A percentile compares a stretch with the other conserved stretches of the same genome.
Conservation (phyloP, 2,888 invertebrate genomes). For the Spatulosminthurus flaviceps region DNA sequence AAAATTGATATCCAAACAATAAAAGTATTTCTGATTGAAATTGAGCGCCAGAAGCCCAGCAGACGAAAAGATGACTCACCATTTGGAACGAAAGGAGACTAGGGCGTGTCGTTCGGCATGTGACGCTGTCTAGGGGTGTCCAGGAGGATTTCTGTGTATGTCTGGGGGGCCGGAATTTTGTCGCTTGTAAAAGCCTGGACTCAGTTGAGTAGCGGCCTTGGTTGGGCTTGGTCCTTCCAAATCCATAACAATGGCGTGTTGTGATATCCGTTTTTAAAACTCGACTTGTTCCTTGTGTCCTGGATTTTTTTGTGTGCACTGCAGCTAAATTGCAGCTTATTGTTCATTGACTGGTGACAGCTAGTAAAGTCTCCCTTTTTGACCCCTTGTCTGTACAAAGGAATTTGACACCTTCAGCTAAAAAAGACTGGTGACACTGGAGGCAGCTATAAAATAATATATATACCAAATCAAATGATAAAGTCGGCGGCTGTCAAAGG, state of each 20-base stretch:
- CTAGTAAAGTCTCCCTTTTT: not conserved
- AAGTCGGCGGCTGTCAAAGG: conserved; percentile 19
- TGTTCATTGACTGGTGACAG: not conserved
- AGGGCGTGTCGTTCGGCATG: conserved; percentile 16
- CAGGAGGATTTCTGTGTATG: conserved; percentile 1
- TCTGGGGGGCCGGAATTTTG: conserved; percentile 14
- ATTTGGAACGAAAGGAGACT: conserved; percentile 18
- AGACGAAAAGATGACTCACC: conserved; percentile 20
- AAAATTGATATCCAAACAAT: too few relatives aligned
- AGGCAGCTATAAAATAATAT: not conserved
- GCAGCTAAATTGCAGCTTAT: conserved; percentile 2
- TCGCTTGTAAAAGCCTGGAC: conserved; percentile 21
- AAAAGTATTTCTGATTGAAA: not conserved
- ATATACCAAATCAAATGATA: not conserved
- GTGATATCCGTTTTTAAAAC: conserved; percentile 27
- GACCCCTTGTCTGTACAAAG: not conserved
- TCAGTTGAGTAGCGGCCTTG: conserved; percentile 60
- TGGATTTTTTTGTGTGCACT: conserved; percentile 19
- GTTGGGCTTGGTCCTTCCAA: conserved; percentile 61
- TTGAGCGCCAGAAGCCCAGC: not conserved
- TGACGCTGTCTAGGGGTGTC: conserved; percentile 22
- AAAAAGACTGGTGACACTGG: not conserved
- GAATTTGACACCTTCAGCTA: too few relatives aligned
- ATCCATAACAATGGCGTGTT: conserved; percentile 45
- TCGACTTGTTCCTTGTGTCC: conserved; percentile 15